Evolutionary conservation across 2,113 vertebrate species (phyloP).

Genomic region (Micronisus gabar): DNA sequence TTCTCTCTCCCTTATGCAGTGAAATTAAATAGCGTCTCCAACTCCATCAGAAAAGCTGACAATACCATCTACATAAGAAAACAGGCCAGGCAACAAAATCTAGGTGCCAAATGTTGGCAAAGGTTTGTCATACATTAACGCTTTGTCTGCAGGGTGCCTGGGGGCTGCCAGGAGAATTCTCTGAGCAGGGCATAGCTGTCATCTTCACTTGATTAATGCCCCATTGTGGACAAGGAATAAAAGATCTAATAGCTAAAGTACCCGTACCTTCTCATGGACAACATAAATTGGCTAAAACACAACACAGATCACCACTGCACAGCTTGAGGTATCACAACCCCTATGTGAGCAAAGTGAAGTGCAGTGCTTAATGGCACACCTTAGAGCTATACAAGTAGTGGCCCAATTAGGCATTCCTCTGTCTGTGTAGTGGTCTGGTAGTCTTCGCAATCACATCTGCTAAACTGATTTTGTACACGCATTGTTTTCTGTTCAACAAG

Average conservation of each 20-base stretch:
- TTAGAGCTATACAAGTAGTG: neutral
- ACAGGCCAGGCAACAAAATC: neutral
- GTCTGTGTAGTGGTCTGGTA: neutral
- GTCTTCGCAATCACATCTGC: neutral
- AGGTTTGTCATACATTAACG: neutral
- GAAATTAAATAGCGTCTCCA: slow-evolving; percentile 39
- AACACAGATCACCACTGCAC: neutral
- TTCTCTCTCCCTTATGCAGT: slow-evolving; percentile 18
- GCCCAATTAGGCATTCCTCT: neutral
- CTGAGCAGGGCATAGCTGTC: neutral
- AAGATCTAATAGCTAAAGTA: neutral
- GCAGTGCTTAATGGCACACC: neutral
- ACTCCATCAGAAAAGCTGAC: slow-evolving; percentile 11
- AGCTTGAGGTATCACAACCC: neutral
- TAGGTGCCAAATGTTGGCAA: neutral
- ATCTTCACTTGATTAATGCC: neutral
- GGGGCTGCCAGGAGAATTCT: slow-evolving; percentile 3
- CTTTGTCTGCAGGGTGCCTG: neutral
- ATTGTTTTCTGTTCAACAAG: neutral
- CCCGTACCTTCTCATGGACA: neutral
- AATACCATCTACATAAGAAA: slow-evolving; percentile 6
- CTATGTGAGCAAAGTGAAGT: neutral
- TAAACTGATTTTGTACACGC: neutral
- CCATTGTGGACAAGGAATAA: neutral
- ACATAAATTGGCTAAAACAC: neutral